Evolutionary conservation across 2,113 vertebrate genomes (phyloP).

Genomic region (Lutjanus erythropterus): DNA sequence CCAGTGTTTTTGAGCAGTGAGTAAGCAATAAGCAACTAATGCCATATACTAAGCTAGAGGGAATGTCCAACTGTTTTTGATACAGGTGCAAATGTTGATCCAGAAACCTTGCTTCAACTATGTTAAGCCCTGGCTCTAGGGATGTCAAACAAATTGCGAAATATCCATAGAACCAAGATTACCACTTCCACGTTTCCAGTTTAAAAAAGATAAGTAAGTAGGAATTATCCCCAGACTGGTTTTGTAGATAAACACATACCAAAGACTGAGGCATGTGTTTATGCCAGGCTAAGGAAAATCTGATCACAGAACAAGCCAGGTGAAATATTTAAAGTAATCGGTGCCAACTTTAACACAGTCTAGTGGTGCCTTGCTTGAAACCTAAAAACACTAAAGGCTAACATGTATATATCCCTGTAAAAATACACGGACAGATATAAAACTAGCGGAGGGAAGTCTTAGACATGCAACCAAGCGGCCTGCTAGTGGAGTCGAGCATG

Average conservation of each 20-base stretch:
- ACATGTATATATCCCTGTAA: too few species aligned
- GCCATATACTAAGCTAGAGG: not conserved
- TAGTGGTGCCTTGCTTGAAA: not conserved
- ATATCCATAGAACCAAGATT: too few species aligned
- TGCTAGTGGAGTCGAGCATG: constrained; percentile 73
- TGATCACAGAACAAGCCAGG: not conserved
- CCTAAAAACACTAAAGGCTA: not conserved
- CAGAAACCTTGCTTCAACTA: not conserved
- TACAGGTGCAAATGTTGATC: not conserved
- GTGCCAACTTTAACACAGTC: constrained; percentile 4
- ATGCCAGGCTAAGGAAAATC: not conserved
- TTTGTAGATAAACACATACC: too few species aligned
- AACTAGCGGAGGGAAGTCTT: not conserved
- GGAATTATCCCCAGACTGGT: too few species aligned
- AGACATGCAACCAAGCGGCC: constrained; percentile 37
- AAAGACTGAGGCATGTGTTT: too few species aligned
- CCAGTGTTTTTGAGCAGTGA: not conserved
- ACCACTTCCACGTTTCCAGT: too few species aligned
- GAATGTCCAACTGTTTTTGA: not conserved
- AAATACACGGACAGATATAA: constrained; percentile 1
- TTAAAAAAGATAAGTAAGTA: too few species aligned
- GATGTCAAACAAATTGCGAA: too few species aligned
- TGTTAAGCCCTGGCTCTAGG: not conserved
- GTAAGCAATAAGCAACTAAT: not conserved
- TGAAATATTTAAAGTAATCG: not conserved